Conservation (phyloP, 2,113 vertebrate species). For the Pomatostomus ruficeps region DNA sequence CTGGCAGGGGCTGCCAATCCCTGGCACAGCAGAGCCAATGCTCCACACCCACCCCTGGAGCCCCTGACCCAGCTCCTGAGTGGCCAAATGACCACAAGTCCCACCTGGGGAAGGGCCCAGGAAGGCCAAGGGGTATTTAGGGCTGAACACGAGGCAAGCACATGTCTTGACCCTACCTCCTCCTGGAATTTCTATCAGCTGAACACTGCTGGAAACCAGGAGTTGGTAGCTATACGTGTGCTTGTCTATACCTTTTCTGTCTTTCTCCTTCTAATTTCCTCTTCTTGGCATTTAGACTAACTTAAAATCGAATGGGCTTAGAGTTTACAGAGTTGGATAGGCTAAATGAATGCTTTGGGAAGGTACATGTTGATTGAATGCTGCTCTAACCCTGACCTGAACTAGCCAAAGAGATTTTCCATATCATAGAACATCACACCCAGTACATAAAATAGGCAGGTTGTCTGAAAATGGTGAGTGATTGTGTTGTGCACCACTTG, state of each 20-base stretch:
- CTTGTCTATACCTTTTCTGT: neutral
- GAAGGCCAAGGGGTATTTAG: rapidly evolving
- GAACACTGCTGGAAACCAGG: neutral
- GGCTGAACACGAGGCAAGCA: rapidly evolving
- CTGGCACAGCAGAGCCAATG: neutral
- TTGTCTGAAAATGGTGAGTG: rapidly evolving
- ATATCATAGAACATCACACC: neutral
- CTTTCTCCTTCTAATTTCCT: neutral
- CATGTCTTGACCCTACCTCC: neutral
- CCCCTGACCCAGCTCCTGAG: neutral
- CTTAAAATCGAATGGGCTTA: neutral
- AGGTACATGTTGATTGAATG: neutral
- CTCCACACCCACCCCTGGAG: neutral
- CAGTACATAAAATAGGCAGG: neutral
- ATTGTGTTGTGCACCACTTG: neutral
- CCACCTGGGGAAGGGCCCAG: neutral
- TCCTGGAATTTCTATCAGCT: too few relatives aligned
- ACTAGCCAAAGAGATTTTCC: neutral
- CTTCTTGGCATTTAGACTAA: neutral
- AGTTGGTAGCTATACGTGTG: neutral
- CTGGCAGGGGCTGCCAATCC: neutral
- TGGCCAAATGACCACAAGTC: neutral
- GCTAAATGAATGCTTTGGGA: neutral
- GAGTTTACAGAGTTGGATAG: neutral
- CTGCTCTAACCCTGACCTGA: neutral